phyloP scores from a whole-genome alignment of 2,888 invertebrate genomes.

The Macrophya annulata region DNA sequence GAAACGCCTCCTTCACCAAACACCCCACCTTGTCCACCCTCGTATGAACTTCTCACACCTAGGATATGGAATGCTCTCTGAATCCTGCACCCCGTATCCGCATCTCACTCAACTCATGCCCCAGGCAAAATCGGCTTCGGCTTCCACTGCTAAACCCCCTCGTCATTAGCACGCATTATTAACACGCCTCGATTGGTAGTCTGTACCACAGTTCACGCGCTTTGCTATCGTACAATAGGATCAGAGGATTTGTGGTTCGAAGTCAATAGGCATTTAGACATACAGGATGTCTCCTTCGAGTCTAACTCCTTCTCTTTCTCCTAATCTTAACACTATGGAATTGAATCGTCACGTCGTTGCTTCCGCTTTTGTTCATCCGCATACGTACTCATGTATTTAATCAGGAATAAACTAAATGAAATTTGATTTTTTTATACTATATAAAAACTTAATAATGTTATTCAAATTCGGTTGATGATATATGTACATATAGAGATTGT shows the following conservation, averaged over 20 bases:
- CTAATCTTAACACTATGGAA: not conserved
- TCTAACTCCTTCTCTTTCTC: not conserved
- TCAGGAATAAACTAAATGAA: too few relatives aligned
- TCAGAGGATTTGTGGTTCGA: conserved; percentile 47
- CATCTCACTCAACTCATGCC: not conserved
- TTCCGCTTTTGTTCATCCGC: not conserved
- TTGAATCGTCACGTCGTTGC: not conserved
- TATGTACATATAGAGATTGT: not conserved
- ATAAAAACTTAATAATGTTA: not conserved
- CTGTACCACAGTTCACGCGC: conserved; percentile 11
- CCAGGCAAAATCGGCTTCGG: conserved; percentile 27
- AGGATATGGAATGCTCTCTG: not conserved
- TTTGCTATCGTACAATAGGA: conserved; percentile 44
- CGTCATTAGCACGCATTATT: conserved; percentile 54
- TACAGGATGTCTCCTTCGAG: not conserved
- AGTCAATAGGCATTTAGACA: conserved; percentile 52
- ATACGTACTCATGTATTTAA: not conserved
- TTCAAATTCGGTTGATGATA: not conserved
- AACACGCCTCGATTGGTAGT: conserved; percentile 44
- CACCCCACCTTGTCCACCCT: not conserved
- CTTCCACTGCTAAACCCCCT: conserved; percentile 4
- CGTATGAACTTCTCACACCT: not conserved
- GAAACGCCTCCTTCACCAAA: conserved; percentile 46
- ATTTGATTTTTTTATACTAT: too few relatives aligned
- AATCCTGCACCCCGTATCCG: conserved; percentile 12